Evolutionary conservation across 92 coral and sea anemone species (phyloP).

Genomic region (Zoanthus solanderi): DNA sequence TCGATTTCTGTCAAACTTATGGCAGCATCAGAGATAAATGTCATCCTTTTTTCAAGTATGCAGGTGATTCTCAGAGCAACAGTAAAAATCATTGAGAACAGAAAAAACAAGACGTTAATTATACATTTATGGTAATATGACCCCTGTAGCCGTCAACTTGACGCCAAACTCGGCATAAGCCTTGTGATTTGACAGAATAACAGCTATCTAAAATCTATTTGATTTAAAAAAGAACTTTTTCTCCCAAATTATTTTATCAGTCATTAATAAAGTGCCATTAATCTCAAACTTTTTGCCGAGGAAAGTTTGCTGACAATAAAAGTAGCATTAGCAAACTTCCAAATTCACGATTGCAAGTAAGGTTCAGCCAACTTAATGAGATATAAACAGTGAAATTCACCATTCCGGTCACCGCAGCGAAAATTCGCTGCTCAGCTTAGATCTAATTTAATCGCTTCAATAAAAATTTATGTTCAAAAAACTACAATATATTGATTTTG

Average conservation of each 20-base stretch:
- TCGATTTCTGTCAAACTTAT: constrained; percentile 10
- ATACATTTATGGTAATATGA: constrained; percentile 28
- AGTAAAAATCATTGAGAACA: not conserved
- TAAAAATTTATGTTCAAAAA: constrained; percentile 1
- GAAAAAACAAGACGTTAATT: constrained; percentile 29
- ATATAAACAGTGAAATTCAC: not conserved
- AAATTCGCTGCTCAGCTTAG: constrained; percentile 6
- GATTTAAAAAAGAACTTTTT: not conserved
- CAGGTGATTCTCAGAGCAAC: constrained; percentile 32
- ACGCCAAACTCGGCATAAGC: constrained; percentile 28
- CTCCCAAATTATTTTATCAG: not conserved
- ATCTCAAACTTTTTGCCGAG: not conserved
- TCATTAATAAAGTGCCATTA: not conserved
- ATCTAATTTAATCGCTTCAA: constrained; percentile 43
- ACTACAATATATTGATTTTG: constrained; percentile 15
- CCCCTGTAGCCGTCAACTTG: constrained; percentile 13
- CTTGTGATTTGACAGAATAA: not conserved
- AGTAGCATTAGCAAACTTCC: not conserved
- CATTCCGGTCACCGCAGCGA: constrained; percentile 36
- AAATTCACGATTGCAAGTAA: constrained; percentile 3
- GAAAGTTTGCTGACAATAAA: not conserved
- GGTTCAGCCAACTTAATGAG: not conserved
- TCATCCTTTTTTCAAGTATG: constrained; percentile 12
- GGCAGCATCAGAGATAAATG: constrained; percentile 18
- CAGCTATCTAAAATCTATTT: not conserved